These are phyloP conservation scores for Rhabdomys pumilio DNA, from an alignment of 2,797 vertebrate species.

Conservation along the genomic window DNA sequence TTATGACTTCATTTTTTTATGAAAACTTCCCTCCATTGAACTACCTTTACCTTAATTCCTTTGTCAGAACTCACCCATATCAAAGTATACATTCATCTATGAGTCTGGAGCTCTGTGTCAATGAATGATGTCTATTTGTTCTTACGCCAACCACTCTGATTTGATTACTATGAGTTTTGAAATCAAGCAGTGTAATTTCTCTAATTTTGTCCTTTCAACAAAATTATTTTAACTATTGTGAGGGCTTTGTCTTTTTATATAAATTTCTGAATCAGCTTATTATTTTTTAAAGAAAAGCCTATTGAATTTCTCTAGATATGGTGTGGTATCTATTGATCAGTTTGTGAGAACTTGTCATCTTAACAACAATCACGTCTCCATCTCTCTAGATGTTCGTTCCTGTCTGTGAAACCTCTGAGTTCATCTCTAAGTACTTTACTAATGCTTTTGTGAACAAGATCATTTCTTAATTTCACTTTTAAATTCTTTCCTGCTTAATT, in stretches of 20 bases:
- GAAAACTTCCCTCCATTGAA: slow-evolving; percentile 15
- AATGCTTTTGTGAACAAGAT: slow-evolving; percentile 16
- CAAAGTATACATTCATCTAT: neutral
- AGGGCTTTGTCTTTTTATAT: slow-evolving; percentile 14
- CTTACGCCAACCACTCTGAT: neutral
- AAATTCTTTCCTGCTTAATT: slow-evolving; percentile 18
- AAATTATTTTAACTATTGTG: slow-evolving; percentile 42
- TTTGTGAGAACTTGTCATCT: neutral
- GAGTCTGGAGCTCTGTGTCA: neutral
- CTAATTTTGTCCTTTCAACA: slow-evolving; percentile 46
- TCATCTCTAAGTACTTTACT: slow-evolving; percentile 36
- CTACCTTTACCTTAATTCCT: slow-evolving; percentile 1
- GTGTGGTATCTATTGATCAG: neutral
- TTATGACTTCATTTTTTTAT: slow-evolving; percentile 26
- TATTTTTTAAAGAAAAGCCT: slow-evolving; percentile 44
- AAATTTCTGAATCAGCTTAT: slow-evolving; percentile 45
- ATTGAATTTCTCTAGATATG: slow-evolving; percentile 10
- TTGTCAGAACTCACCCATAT: slow-evolving; percentile 10
- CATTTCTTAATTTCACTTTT: slow-evolving; percentile 56
- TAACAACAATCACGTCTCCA: neutral
- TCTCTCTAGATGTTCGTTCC: slow-evolving; percentile 3
- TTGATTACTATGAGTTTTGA: slow-evolving; percentile 11
- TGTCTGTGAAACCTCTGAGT: slow-evolving; percentile 26
- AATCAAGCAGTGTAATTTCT: slow-evolving; percentile 26
- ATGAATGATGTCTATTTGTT: neutral